phyloP scores from a whole-genome alignment of 2,113 vertebrate species.

The Lophotis ruficrista region DNA sequence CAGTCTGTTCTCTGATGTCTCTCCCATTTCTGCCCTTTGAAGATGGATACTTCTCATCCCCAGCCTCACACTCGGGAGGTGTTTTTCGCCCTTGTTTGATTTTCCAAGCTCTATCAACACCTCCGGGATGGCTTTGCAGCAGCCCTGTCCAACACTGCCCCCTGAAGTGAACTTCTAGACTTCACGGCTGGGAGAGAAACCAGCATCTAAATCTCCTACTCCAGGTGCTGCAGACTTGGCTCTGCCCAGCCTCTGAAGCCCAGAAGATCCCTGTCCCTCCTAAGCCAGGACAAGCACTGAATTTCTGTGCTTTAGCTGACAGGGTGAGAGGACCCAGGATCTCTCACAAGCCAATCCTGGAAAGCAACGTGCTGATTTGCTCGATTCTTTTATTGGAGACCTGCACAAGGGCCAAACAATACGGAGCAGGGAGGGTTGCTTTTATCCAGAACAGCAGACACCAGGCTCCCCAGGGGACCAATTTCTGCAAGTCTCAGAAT shows the following conservation, averaged over 20 bases:
- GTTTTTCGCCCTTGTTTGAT: not conserved
- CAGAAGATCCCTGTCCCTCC: not conserved
- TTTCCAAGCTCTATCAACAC: not conserved
- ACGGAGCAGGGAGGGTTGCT: accelerated
- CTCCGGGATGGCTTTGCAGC: not conserved
- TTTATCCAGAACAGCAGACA: not conserved
- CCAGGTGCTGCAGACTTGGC: not conserved
- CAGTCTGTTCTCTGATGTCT: not conserved
- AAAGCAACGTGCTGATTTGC: accelerated
- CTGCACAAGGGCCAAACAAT: not conserved
- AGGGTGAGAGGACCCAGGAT: not conserved
- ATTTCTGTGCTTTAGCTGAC: not conserved
- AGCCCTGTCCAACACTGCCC: not conserved
- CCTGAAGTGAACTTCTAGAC: not conserved
- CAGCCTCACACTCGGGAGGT: not conserved
- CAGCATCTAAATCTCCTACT: not conserved
- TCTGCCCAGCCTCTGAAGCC: not conserved
- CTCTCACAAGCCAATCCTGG: not conserved
- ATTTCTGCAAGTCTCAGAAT: not conserved
- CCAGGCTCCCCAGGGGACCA: not conserved
- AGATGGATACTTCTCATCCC: not conserved
- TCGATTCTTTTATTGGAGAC: not conserved
- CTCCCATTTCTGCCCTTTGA: not conserved
- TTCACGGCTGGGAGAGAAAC: not conserved
- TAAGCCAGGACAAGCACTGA: not conserved